Evolutionary conservation across 2,113 vertebrate species (phyloP).

Genomic region (Heterochromis multidens): DNA sequence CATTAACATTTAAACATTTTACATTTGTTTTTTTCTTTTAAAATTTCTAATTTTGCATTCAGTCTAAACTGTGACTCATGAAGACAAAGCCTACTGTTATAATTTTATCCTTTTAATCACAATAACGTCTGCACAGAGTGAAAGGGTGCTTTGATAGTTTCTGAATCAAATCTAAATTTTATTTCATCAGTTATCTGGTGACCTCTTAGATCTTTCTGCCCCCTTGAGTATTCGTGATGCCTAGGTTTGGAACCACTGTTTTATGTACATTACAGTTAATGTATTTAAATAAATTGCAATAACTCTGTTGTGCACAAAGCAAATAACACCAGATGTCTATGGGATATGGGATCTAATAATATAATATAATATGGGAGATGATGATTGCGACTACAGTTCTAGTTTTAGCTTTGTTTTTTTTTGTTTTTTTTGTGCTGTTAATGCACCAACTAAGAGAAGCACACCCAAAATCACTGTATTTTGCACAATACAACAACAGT

Average conservation of each 20-base stretch:
- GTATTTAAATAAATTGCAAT: not conserved
- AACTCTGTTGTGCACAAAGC: not conserved
- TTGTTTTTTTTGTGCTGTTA: too few species aligned
- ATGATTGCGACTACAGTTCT: not conserved
- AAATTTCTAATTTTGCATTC: not conserved
- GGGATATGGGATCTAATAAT: too few species aligned
- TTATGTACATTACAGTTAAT: not conserved
- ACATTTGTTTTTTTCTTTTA: not conserved
- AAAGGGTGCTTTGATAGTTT: not conserved
- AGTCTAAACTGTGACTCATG: not conserved
- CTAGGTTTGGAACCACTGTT: not conserved
- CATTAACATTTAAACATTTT: not conserved
- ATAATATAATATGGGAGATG: not conserved
- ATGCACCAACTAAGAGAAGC: not conserved
- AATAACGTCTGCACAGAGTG: not conserved
- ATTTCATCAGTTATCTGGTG: not conserved
- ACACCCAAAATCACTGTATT: not conserved
- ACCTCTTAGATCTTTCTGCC: not conserved
- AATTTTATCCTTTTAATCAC: not conserved
- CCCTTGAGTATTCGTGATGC: not conserved
- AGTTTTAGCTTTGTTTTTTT: not conserved
- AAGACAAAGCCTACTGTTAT: not conserved
- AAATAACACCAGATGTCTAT: not conserved
- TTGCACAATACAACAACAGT: not conserved
- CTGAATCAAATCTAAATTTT: not conserved